Conservation (phyloP, 2,797 vertebrate species). For the Chromis chromis region DNA sequence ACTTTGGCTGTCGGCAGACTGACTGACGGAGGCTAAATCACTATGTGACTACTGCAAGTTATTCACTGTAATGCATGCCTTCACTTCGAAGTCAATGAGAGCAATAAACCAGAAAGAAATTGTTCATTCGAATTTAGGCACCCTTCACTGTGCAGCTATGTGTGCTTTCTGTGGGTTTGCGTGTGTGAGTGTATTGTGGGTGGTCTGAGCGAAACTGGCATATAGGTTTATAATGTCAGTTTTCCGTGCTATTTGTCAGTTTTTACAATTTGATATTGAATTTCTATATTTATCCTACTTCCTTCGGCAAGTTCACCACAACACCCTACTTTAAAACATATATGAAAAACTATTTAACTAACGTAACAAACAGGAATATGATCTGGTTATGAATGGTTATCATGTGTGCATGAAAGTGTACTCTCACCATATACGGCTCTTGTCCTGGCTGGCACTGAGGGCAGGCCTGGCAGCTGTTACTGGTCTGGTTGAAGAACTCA, state of each 20-base stretch:
- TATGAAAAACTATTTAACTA: neutral
- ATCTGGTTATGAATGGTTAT: neutral
- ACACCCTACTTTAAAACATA: neutral
- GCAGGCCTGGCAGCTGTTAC: slow-evolving; percentile 92
- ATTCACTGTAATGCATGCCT: slow-evolving; percentile 61
- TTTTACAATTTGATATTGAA: neutral
- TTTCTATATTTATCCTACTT: neutral
- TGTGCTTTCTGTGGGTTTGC: slow-evolving; percentile 1
- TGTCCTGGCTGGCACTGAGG: slow-evolving; percentile 94
- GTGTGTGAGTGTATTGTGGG: slow-evolving; percentile 41
- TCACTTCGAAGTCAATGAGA: slow-evolving; percentile 55
- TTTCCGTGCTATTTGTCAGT: slow-evolving; percentile 5
- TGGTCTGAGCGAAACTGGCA: slow-evolving; percentile 59
- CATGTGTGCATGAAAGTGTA: neutral
- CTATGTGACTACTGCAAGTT: slow-evolving; percentile 68
- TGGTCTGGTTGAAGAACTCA: slow-evolving; percentile 97
- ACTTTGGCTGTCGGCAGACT: slow-evolving; percentile 68
- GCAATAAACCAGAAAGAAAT: slow-evolving; percentile 65
- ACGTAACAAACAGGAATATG: neutral
- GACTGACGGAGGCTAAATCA: slow-evolving; percentile 66
- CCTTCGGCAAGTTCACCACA: neutral
- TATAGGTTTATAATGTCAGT: slow-evolving; percentile 11
- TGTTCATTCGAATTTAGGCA: slow-evolving; percentile 61
- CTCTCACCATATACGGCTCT: slow-evolving; percentile 94
- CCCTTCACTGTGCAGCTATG: slow-evolving; percentile 56